Conservation (phyloP, 35 echinoderm and acorn worm genomes). For the Apostichopus californicus region DNA sequence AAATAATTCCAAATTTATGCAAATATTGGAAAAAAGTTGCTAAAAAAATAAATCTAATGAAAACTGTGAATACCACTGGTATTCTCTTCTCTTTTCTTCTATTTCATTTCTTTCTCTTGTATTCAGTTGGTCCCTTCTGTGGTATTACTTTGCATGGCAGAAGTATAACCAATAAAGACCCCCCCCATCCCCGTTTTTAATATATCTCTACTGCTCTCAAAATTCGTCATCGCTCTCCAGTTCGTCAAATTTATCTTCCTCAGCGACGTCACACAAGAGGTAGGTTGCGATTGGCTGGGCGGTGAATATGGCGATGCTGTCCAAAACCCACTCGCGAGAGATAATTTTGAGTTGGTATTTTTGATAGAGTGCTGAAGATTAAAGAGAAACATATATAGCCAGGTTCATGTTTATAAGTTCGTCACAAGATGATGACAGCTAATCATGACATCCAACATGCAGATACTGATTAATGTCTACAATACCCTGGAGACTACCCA, state of each 20-base stretch:
- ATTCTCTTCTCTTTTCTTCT: no score
- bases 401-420: no score
- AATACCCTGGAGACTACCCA: no score
- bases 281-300: conserved; percentile 76
- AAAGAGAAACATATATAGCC: neutral
- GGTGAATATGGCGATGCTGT: conserved; percentile 74
- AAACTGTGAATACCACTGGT: neutral
- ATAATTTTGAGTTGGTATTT: conserved; percentile 69
- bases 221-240: conserved; percentile 46
- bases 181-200: no score
- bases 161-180: neutral
- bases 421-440: no score
- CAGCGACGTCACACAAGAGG: conserved; percentile 60
- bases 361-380: conserved; percentile 73
- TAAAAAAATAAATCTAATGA: conserved; percentile 16
- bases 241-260: neutral
- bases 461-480: no score
- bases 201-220: neutral
- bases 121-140: neutral
- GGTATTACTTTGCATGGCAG: neutral
- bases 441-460: no score
- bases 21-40: conserved; percentile 30
- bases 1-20: conserved; percentile 39
- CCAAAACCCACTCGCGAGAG: conserved; percentile 88
- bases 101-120: neutral